Evolutionary conservation across 2,113 vertebrate species (phyloP), one percentile per base, ranked within the genome.

Genomic region (Turnix velox): DNA sequence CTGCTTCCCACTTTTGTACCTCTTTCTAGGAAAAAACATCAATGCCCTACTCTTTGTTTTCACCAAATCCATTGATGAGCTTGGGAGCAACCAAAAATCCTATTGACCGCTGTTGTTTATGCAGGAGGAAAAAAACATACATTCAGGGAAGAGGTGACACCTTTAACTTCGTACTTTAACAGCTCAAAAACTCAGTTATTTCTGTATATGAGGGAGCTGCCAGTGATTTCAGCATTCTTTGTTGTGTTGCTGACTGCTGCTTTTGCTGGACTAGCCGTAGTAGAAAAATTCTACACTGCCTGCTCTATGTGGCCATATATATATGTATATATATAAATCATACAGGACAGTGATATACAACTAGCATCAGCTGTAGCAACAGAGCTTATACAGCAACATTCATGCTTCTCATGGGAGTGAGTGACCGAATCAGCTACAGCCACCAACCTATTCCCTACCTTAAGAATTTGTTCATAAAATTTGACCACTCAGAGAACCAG

Each of bases 251-350:
- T 52, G 69, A 23, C 58, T 45, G 23, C 16, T 89, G 84, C 74
- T 85, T 93, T 58, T 79, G 72, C 75, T 83, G 52, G 72, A 90
- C 81, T 91, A 87, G 86, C 57, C 51, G 39, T 71, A 89, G 67
- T 27, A 91, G 54, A 73, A 67, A 77, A 88, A 88, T 0, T 3
- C 87, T 90, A 93, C 66, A 48, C 88, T 83, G 46, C 48, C 61
- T 8, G 12, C 2, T 5, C 45, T 65, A 14, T 28, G 67, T 8
- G 17, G 57, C 43, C 39, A 2, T 19, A 28, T 45, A 16, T 31
- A 31, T 22, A 19, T 62, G n/a, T 74, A 5, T 16, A 28, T 49
- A 15, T 31, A 25, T 27, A 16, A 62, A 30, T 77, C 49, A 9
- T n/a, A n/a, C 79, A 54, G 74, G 58, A 54, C 74, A 27, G 31